Percentiles rank a stretch among this genome's conserved stretches.
These are phyloP conservation scores for Metalampra italica DNA, from an alignment of 2,888 invertebrate species.

Conservation along the genomic window DNA sequence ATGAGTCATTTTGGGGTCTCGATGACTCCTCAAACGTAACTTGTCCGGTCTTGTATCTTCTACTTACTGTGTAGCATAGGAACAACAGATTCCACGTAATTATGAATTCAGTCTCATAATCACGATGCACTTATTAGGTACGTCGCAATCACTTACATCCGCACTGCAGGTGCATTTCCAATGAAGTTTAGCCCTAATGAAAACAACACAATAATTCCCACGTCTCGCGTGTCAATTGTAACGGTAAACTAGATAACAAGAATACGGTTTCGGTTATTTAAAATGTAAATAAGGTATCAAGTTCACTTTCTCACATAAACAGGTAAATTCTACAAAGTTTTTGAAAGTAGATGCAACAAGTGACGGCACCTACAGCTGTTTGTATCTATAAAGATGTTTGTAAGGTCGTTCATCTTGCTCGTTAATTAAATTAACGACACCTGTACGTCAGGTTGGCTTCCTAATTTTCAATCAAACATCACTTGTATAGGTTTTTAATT, in stretches of 20 bases:
- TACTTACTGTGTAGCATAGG: conserved; percentile 36
- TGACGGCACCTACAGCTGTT: conserved; percentile 51
- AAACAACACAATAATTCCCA: conserved; percentile 55
- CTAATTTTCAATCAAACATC: neutral
- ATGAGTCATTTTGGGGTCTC: conserved; percentile 69
- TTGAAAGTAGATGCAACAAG: conserved; percentile 69
- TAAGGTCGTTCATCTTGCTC: conserved; percentile 28
- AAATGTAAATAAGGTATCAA: conserved; percentile 44
- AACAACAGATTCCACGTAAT: conserved; percentile 41
- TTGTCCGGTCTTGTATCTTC: conserved; percentile 43
- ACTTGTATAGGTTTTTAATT: neutral
- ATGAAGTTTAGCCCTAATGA: conserved; percentile 48
- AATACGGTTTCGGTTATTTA: conserved; percentile 31
- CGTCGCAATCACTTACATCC: conserved; percentile 36
- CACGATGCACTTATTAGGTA: conserved; percentile 40
- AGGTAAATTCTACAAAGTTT: conserved; percentile 49
- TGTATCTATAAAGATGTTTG: conserved; percentile 30
- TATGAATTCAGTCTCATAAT: conserved; percentile 43
- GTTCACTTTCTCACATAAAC: conserved; percentile 64
- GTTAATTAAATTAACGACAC: conserved; percentile 30
- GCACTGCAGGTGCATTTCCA: conserved; percentile 70
- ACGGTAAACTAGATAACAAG: conserved; percentile 60
- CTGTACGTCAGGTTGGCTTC: neutral
- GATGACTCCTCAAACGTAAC: conserved; percentile 40
- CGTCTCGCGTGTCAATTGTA: conserved; percentile 45